Conservation (phyloP, 2,888 invertebrate genomes). For the Xestia sexstrigata region DNA sequence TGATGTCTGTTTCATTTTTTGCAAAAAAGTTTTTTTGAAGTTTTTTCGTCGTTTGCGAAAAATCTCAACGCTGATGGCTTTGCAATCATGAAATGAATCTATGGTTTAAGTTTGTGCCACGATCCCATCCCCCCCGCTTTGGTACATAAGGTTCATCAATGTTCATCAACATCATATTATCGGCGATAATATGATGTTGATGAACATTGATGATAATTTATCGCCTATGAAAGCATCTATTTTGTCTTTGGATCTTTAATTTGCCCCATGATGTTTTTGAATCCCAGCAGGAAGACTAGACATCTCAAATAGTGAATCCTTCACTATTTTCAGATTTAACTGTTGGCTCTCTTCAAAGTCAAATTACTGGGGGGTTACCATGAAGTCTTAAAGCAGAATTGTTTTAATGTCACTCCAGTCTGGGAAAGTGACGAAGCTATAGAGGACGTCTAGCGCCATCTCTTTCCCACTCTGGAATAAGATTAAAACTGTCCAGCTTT, state of each 20-base stretch:
- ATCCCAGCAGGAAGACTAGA: neutral
- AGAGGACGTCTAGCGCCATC: too few species aligned
- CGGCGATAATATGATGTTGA: too few species aligned
- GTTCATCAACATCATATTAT: neutral
- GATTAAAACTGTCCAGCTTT: too few species aligned
- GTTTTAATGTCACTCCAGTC: too few species aligned
- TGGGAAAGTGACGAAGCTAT: too few species aligned
- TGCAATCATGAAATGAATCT: neutral
- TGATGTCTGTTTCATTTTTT: too few species aligned
- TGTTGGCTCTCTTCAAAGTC: neutral
- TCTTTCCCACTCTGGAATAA: too few species aligned
- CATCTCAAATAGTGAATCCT: neutral
- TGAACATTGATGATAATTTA: too few species aligned
- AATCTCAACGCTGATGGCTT: neutral
- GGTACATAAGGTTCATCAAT: neutral
- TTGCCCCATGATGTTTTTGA: neutral
- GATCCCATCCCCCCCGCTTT: neutral
- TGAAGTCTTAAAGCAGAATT: too few species aligned
- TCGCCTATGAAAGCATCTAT: neutral
- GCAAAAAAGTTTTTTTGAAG: too few species aligned
- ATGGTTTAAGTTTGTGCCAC: neutral
- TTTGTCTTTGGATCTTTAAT: neutral
- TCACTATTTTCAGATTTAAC: neutral
- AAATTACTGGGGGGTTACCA: too few species aligned
- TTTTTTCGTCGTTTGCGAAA: neutral